These are phyloP conservation scores for Trisateles emortualis DNA, from an alignment of 2,888 invertebrate species.

Conservation along the genomic window DNA sequence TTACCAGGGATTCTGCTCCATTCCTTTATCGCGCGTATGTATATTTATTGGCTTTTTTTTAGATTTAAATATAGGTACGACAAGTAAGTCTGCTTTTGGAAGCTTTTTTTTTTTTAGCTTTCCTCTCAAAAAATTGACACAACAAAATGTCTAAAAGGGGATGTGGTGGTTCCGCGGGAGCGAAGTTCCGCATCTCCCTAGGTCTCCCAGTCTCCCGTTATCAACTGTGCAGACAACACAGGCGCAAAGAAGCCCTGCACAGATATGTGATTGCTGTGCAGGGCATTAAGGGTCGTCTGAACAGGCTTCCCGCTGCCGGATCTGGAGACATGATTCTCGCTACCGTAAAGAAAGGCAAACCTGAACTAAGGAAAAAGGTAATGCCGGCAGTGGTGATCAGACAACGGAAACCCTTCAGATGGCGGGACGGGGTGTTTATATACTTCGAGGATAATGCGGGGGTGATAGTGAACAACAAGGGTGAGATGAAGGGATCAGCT, in stretches of 20 bases:
- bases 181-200: too few relatives aligned
- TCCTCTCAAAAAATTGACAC: too few relatives aligned
- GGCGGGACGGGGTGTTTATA: slow-evolving; percentile 99
- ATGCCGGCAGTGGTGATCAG: slow-evolving; percentile 99
- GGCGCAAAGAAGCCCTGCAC: too few relatives aligned
- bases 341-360: slow-evolving; percentile 99
- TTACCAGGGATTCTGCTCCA: slow-evolving; percentile 90
- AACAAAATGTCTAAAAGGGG: too few relatives aligned
- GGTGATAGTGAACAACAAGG: slow-evolving; percentile 99
- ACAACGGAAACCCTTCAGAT: slow-evolving; percentile 98
- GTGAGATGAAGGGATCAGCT: too few relatives aligned
- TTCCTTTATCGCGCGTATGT: slow-evolving; percentile 81
- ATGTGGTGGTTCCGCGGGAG: too few relatives aligned
- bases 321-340: slow-evolving; percentile 99
- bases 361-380: slow-evolving; percentile 99
- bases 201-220: too few relatives aligned
- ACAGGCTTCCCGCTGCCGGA: slow-evolving; percentile 98
- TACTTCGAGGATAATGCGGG: slow-evolving; percentile 99
- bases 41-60: too few relatives aligned
- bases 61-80: too few relatives aligned
- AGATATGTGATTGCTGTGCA: slow-evolving; percentile 99
- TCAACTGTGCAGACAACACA: too few relatives aligned
- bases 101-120: too few relatives aligned
- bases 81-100: too few relatives aligned
- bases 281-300: slow-evolving; percentile 98